phyloP scores from a whole-genome alignment of 2,113 vertebrate species.

The Macquaria australasica region DNA sequence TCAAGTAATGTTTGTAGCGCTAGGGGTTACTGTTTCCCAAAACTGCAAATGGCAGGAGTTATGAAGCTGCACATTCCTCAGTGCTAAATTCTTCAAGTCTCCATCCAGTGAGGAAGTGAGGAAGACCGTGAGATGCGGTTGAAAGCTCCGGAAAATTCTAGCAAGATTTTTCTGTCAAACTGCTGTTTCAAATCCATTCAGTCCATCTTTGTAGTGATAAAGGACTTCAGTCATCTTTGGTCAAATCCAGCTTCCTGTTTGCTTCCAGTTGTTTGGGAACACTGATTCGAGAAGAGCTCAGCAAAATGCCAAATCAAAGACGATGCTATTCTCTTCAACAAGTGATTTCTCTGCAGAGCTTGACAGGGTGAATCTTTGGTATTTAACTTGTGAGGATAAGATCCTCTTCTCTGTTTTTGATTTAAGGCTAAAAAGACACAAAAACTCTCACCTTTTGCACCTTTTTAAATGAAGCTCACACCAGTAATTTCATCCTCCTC shows the following conservation, averaged over 20 bases:
- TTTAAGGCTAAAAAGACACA: neutral
- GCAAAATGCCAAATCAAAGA: conserved; percentile 1
- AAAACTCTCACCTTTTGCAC: neutral
- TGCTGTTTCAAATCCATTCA: neutral
- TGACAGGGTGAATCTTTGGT: neutral
- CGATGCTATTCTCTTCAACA: neutral
- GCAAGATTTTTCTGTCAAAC: neutral
- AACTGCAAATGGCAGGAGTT: neutral
- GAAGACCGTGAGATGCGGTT: neutral
- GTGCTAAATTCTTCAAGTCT: neutral
- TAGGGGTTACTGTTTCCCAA: neutral
- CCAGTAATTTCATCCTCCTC: neutral
- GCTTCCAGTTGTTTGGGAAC: neutral
- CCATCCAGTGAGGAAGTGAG: neutral
- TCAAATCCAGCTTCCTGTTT: neutral
- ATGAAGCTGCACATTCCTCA: neutral
- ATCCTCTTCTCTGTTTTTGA: neutral
- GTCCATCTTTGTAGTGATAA: neutral
- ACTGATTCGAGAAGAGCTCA: neutral
- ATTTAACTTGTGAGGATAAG: neutral
- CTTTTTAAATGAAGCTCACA: neutral
- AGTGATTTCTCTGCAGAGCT: neutral
- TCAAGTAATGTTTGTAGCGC: neutral
- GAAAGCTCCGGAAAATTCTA: neutral
- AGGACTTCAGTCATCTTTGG: neutral